phyloP scores from a whole-genome alignment of 2,113 vertebrate genomes.

The Laterallus jamaicensis region DNA sequence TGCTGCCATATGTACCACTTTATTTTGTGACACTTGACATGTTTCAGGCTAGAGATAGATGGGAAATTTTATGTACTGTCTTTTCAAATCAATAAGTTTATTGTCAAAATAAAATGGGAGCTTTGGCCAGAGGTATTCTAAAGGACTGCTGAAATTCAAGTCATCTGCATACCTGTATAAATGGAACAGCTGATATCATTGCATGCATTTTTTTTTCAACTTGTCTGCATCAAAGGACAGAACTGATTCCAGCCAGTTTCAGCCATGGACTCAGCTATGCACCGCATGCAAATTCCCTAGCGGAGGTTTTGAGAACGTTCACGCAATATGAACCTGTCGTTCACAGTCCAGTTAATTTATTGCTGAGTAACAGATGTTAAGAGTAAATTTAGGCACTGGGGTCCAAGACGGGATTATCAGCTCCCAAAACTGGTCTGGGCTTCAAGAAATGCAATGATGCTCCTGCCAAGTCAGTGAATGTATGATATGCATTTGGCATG shows the following conservation, averaged over 20 bases:
- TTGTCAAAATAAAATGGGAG: neutral
- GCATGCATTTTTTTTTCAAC: neutral
- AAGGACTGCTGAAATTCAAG: neutral
- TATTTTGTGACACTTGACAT: neutral
- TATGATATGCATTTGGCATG: neutral
- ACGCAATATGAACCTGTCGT: neutral
- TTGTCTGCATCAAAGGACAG: neutral
- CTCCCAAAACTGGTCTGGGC: neutral
- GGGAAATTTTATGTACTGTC: neutral
- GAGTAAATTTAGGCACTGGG: neutral
- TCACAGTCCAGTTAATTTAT: neutral
- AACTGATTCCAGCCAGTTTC: neutral
- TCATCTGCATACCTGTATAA: constrained; percentile 47
- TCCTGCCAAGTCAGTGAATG: constrained; percentile 29
- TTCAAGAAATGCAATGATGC: neutral
- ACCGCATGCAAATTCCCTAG: neutral
- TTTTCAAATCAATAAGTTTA: neutral
- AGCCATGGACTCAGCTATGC: neutral
- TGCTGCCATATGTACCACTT: neutral
- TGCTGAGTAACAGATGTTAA: constrained; percentile 30
- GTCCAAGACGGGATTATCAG: neutral
- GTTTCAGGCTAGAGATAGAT: neutral
- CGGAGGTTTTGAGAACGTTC: neutral
- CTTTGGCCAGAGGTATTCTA: neutral
- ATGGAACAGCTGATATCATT: neutral